Percentiles rank a stretch among this genome's conserved stretches.
phyloP scores from a whole-genome alignment of 1,140 invertebrate species.

The Tribolium madens region DNA sequence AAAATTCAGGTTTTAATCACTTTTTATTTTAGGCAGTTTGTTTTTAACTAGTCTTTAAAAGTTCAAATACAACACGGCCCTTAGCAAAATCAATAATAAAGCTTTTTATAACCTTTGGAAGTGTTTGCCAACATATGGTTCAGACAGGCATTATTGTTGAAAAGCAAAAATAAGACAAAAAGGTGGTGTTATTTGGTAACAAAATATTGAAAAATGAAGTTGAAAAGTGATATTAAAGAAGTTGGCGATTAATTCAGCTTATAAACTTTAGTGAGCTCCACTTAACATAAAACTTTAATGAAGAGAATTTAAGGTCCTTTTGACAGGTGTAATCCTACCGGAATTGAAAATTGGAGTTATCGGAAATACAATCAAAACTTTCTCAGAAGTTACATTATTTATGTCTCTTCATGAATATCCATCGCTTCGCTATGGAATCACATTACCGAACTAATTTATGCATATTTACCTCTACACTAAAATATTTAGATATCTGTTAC shows the following conservation, averaged over 20 bases:
- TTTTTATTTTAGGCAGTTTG: no score
- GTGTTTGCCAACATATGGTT: background rate
- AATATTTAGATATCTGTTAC: conserved; percentile 15
- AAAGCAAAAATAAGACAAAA: background rate
- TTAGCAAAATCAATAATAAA: background rate
- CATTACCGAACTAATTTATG: conserved; percentile 5
- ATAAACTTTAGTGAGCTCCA: background rate
- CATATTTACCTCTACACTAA: conserved; percentile 9
- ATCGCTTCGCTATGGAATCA: background rate
- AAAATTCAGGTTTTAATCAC: no score
- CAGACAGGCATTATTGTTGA: background rate
- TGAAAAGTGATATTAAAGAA: background rate
- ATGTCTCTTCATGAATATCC: background rate
- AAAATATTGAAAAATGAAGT: background rate
- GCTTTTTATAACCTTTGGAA: background rate
- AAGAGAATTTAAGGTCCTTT: background rate
- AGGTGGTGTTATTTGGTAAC: background rate
- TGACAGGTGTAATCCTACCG: background rate
- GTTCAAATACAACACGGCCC: no score
- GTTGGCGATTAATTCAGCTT: background rate
- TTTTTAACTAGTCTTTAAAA: no score
- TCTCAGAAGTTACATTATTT: no score
- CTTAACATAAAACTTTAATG: background rate
- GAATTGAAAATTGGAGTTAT: background rate
- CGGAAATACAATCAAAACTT: background rate